Evolutionary conservation across 2,888 invertebrate species (phyloP).

Genomic region (Prosapia bicincta): DNA sequence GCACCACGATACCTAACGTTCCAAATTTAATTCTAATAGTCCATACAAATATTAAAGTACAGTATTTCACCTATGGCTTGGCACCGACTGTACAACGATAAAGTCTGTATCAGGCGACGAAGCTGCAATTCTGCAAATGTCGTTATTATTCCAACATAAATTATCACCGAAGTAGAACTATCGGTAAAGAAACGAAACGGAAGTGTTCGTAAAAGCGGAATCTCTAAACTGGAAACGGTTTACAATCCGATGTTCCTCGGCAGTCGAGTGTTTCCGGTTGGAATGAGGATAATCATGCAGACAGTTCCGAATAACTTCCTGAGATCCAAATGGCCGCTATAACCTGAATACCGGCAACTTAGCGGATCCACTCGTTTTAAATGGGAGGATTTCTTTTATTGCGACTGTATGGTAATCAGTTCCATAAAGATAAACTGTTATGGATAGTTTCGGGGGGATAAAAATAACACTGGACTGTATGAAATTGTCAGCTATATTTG

Average conservation of each 20-base stretch:
- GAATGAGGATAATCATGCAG: not conserved
- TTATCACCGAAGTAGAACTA: not conserved
- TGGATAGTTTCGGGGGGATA: not conserved
- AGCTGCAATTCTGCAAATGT: too few relatives aligned
- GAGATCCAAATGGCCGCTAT: not conserved
- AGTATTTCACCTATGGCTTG: too few relatives aligned
- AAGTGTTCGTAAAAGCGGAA: not conserved
- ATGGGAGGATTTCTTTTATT: not conserved
- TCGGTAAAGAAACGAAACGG: not conserved
- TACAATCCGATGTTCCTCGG: too few relatives aligned
- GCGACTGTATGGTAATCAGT: not conserved
- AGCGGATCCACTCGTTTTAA: not conserved
- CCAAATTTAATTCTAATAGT: too few relatives aligned
- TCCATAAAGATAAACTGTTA: not conserved
- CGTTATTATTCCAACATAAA: too few relatives aligned
- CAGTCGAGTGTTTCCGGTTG: not conserved
- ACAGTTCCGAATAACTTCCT: not conserved
- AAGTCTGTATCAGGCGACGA: too few relatives aligned
- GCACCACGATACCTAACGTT: too few relatives aligned
- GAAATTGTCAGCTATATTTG: too few relatives aligned
- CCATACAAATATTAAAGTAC: too few relatives aligned
- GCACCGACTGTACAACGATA: too few relatives aligned
- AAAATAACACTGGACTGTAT: too few relatives aligned
- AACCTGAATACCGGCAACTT: not conserved
- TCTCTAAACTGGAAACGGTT: not conserved